A percentile compares a stretch with the other conserved stretches of the same genome.
These are phyloP conservation scores for Nomada flava DNA, from an alignment of 2,888 invertebrate genomes.

Conservation along the genomic window DNA sequence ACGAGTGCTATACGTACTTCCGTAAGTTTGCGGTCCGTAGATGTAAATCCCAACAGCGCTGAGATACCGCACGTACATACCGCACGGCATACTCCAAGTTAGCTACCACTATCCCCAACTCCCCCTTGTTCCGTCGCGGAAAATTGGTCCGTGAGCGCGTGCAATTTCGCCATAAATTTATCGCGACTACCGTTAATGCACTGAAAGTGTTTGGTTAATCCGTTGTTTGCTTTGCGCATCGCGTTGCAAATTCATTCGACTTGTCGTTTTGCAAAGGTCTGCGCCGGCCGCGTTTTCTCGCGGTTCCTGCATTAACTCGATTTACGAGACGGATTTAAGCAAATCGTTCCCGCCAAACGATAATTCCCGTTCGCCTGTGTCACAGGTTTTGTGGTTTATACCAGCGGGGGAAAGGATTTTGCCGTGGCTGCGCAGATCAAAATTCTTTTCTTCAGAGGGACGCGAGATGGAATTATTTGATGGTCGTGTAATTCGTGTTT, in stretches of 20 bases:
- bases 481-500: neutral
- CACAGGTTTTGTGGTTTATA: constrained; percentile 4
- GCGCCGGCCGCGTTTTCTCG: constrained; percentile 30
- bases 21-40: constrained; percentile 24
- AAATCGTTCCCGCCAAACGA: constrained; percentile 6
- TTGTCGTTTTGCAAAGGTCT: constrained; percentile 28
- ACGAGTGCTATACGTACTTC: neutral
- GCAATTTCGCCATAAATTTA: constrained; percentile 58
- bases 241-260: constrained; percentile 51
- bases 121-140: constrained; percentile 2
- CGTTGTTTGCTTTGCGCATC: constrained; percentile 32
- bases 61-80: constrained; percentile 41
- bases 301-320: constrained; percentile 23
- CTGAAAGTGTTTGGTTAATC: constrained; percentile 49
- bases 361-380: constrained; percentile 7
- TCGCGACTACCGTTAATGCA: constrained; percentile 49
- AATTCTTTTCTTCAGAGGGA: neutral
- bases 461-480: neutral
- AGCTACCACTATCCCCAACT: neutral
- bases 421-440: constrained; percentile 1
- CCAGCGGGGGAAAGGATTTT: neutral
- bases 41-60: constrained; percentile 44
- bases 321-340: constrained; percentile 46
- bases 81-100: constrained; percentile 27
- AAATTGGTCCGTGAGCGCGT: constrained; percentile 48